Conservation (phyloP, 2,888 invertebrate genomes). For the Andrena bucephala region DNA sequence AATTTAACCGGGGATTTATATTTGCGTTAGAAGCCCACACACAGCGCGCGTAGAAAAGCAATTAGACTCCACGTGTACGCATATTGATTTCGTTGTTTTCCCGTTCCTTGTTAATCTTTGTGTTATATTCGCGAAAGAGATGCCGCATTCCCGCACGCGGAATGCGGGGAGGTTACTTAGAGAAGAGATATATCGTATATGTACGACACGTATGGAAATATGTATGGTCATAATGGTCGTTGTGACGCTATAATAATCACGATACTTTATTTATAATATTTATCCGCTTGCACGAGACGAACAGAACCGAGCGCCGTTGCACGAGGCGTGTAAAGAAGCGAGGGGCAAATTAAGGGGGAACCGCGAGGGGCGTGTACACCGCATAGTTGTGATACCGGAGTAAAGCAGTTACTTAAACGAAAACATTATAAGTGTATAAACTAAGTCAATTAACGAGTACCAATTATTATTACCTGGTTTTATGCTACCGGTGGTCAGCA, state of each 20-base stretch:
- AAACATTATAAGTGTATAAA: conserved; percentile 70
- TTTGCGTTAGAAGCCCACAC: neutral
- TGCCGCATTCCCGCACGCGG: neutral
- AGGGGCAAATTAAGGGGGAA: neutral
- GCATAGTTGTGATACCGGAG: conserved; percentile 61
- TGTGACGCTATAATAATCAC: conserved; percentile 30
- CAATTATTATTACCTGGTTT: conserved; percentile 59
- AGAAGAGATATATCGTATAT: conserved; percentile 25
- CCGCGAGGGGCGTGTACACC: conserved; percentile 28
- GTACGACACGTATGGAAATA: conserved; percentile 16
- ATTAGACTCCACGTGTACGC: neutral
- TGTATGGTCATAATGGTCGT: conserved; percentile 17
- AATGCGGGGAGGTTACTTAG: neutral
- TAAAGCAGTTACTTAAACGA: conserved; percentile 50
- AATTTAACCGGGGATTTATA: neutral
- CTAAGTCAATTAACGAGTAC: conserved; percentile 76
- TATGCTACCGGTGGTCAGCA: conserved; percentile 24
- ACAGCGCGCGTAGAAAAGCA: neutral
- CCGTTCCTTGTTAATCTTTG: conserved; percentile 46
- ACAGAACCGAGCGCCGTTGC: conserved; percentile 19
- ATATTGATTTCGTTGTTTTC: conserved; percentile 32
- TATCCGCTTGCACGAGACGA: conserved; percentile 47
- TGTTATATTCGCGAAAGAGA: neutral
- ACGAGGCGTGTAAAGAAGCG: conserved; percentile 10
- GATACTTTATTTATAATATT: conserved; percentile 53